These are phyloP conservation scores for Spilarctia lutea DNA, from an alignment of 2,888 invertebrate species.

Conservation along the genomic window DNA sequence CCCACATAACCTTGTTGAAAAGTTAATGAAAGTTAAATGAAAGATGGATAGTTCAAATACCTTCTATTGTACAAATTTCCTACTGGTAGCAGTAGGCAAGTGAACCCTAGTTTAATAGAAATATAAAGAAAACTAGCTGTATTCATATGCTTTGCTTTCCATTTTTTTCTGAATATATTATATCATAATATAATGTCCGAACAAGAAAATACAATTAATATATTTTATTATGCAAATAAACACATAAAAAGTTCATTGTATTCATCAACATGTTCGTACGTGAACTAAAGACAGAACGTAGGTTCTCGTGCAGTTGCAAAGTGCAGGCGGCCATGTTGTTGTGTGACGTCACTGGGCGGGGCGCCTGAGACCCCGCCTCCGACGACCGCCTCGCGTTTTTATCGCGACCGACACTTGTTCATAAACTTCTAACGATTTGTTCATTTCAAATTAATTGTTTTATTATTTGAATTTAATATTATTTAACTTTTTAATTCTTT, in stretches of 20 bases:
- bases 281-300: slow-evolving; percentile 37
- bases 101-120: too few relatives aligned
- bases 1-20: too few relatives aligned
- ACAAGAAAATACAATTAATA: neutral
- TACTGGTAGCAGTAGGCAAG: too few relatives aligned
- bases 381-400: slow-evolving; percentile 60
- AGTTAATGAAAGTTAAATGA: too few relatives aligned
- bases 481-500: neutral
- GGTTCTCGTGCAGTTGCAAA: slow-evolving; percentile 60
- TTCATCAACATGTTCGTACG: slow-evolving; percentile 24
- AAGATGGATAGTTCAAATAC: too few relatives aligned
- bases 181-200: neutral
- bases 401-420: slow-evolving; percentile 30
- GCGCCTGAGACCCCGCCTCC: slow-evolving; percentile 64
- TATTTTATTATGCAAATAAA: neutral
- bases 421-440: slow-evolving; percentile 16
- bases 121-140: too few relatives aligned
- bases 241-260: neutral
- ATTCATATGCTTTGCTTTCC: neutral
- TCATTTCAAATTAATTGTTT: slow-evolving; percentile 3
- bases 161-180: neutral
- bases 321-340: slow-evolving; percentile 79
- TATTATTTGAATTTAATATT: neutral
- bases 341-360: slow-evolving; percentile 76
- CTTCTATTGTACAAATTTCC: too few relatives aligned